phyloP scores from a whole-genome alignment of 2,888 invertebrate genomes.

The Cephus pygmeus region DNA sequence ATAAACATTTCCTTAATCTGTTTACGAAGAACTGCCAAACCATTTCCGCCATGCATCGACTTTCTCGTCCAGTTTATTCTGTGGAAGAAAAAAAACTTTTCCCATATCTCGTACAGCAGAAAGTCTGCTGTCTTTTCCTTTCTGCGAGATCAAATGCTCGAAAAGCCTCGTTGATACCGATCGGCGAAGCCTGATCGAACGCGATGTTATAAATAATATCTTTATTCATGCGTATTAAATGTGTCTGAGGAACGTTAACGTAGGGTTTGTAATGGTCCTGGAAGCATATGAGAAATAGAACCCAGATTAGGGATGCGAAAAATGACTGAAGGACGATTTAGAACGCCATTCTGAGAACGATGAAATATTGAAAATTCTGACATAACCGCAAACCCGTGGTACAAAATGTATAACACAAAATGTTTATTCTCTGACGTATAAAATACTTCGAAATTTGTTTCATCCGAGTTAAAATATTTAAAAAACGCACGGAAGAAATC shows the following conservation, averaged over 20 bases:
- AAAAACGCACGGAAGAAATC: neutral
- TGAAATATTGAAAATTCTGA: neutral
- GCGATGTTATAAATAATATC: neutral
- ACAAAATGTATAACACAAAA: neutral
- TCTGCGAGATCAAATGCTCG: neutral
- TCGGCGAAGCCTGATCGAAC: neutral
- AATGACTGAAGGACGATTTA: neutral
- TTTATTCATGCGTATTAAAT: neutral
- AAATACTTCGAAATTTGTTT: neutral
- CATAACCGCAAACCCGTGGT: neutral
- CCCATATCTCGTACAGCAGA: neutral
- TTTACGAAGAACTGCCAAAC: neutral
- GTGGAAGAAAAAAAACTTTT: neutral
- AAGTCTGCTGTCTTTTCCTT: neutral
- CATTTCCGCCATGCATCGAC: neutral
- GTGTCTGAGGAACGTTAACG: neutral
- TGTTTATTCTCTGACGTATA: neutral
- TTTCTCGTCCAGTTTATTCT: neutral
- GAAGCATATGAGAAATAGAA: neutral
- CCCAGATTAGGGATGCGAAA: neutral
- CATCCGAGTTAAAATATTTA: neutral
- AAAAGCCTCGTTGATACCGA: neutral
- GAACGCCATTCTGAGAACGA: neutral
- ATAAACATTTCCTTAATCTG: neutral
- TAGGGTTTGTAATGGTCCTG: neutral